phyloP scores from a whole-genome alignment of 2,113 vertebrate genomes.

The Pygoscelis antarcticus region DNA sequence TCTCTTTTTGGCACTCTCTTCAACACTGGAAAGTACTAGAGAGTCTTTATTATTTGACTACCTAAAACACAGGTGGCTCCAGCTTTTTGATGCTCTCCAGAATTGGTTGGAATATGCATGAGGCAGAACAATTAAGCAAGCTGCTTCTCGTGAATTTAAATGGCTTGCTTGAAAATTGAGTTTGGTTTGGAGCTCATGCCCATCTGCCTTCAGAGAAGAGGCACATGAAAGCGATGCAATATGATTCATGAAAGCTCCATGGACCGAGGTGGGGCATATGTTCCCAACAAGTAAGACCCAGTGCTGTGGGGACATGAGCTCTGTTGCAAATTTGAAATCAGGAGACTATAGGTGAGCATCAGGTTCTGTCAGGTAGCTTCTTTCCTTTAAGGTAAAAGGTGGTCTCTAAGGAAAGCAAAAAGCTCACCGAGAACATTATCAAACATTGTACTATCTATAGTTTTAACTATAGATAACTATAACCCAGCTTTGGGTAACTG shows the following conservation, averaged over 20 bases:
- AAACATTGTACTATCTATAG: not conserved
- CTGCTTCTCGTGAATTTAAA: not conserved
- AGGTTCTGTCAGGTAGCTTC: not conserved
- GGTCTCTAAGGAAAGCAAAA: not conserved
- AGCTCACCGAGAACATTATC: not conserved
- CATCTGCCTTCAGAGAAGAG: constrained; percentile 13
- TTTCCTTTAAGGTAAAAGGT: not conserved
- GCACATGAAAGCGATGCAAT: not conserved
- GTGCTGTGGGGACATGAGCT: not conserved
- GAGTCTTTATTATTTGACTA: not conserved
- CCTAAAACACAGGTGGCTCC: constrained; percentile 37
- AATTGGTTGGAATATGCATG: constrained; percentile 28
- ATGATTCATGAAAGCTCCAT: not conserved
- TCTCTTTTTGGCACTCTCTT: not conserved
- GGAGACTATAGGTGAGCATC: not conserved
- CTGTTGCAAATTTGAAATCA: not conserved
- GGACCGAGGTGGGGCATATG: not conserved
- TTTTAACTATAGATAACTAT: not conserved
- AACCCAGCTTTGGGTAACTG: not conserved
- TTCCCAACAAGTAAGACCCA: not conserved
- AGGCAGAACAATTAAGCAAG: constrained; percentile 43
- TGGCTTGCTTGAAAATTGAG: not conserved
- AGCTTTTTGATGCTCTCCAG: not conserved
- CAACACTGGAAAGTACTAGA: not conserved
- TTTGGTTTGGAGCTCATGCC: constrained; percentile 21